phyloP scores from a whole-genome alignment of 2,797 vertebrate species.

The Yasuhikotakia modesta region DNA sequence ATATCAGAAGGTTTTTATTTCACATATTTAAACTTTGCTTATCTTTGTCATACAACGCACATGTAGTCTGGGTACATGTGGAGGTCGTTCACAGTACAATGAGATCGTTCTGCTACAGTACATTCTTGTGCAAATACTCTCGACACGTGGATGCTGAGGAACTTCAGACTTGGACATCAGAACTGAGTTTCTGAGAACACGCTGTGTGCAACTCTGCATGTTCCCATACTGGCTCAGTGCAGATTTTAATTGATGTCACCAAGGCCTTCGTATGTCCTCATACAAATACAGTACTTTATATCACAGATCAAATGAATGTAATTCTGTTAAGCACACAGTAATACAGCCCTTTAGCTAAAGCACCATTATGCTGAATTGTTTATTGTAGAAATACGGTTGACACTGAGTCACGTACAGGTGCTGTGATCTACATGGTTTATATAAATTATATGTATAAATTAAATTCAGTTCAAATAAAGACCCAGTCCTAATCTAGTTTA shows the following conservation, averaged over 20 bases:
- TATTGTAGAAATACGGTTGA: neutral
- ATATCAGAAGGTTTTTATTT: slow-evolving; percentile 37
- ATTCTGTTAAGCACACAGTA: neutral
- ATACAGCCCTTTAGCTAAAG: neutral
- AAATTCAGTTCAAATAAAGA: too few relatives aligned
- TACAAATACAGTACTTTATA: slow-evolving; percentile 39
- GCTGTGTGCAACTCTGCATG: neutral
- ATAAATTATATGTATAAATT: too few relatives aligned
- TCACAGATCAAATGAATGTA: slow-evolving; percentile 22
- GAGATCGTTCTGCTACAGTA: slow-evolving; percentile 55
- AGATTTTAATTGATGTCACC: neutral
- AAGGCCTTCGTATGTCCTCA: neutral
- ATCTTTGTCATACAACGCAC: slow-evolving; percentile 14
- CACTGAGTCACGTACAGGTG: too few relatives aligned
- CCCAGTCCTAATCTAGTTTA: neutral
- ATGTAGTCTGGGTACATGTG: slow-evolving; percentile 36
- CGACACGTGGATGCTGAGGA: neutral
- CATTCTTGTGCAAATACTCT: slow-evolving; percentile 50
- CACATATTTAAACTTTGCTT: slow-evolving; percentile 26
- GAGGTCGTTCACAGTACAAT: slow-evolving; percentile 50
- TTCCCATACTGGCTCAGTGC: neutral
- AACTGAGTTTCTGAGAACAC: slow-evolving; percentile 19
- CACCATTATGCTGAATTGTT: neutral
- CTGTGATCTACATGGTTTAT: too few relatives aligned
- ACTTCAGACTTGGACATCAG: neutral